phyloP scores from a whole-genome alignment of 2,797 vertebrate genomes.

The Triplophysa bombifrons region DNA sequence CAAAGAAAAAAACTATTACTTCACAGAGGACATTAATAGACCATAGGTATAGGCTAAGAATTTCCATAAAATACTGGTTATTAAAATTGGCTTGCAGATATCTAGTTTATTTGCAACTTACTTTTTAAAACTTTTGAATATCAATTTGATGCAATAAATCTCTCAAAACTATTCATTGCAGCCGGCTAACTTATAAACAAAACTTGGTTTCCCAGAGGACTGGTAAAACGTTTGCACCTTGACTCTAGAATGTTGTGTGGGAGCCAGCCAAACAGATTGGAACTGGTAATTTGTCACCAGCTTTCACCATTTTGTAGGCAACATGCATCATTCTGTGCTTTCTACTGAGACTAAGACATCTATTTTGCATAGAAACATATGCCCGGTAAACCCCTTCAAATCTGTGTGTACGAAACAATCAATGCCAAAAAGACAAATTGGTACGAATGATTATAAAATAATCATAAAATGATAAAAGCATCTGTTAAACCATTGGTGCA shows the following conservation, averaged over 20 bases:
- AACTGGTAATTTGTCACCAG: neutral
- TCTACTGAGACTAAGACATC: neutral
- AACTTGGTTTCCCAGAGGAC: neutral
- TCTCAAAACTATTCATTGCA: neutral
- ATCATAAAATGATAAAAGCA: neutral
- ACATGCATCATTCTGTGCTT: neutral
- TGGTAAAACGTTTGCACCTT: conserved; percentile 2
- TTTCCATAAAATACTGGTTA: neutral
- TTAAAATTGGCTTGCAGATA: neutral
- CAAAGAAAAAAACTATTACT: too few species aligned
- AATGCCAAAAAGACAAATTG: neutral
- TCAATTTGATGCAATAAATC: neutral
- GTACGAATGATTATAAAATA: neutral
- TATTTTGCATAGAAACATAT: neutral
- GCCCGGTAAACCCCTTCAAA: neutral
- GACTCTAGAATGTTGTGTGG: neutral
- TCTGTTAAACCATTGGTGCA: neutral
- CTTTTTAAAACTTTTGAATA: neutral
- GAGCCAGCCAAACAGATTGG: conserved; percentile 4
- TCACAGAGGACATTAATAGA: too few species aligned
- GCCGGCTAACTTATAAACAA: neutral
- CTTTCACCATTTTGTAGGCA: neutral
- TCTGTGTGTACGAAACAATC: neutral
- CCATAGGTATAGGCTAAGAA: too few species aligned
- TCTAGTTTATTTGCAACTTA: neutral